Conservation (phyloP, 2,113 vertebrate genomes). For the Dipodomys merriami region DNA sequence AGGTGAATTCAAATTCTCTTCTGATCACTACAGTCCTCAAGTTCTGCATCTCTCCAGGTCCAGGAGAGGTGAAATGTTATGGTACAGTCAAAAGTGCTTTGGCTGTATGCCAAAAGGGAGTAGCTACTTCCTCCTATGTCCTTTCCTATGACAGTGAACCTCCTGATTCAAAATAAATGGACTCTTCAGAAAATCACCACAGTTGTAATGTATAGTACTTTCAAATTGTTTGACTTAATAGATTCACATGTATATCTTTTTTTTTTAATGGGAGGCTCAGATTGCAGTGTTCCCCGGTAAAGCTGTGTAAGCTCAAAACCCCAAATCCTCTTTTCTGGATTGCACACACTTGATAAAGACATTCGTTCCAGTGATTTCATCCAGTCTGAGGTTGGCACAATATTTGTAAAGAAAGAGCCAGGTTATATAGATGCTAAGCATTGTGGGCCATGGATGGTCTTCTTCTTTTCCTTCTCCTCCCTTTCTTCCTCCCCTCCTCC, state of each 20-base stretch:
- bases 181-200: background rate
- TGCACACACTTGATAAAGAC: too few species aligned
- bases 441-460: background rate
- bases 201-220: background rate
- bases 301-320: background rate
- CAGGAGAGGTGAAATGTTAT: fast-evolving
- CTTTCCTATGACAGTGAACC: background rate
- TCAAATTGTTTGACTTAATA: background rate
- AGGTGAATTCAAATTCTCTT: background rate
- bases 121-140: too few species aligned
- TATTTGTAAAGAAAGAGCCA: background rate
- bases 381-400: background rate
- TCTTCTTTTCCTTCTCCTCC: background rate
- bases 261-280: background rate
- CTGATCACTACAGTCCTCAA: background rate
- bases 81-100: background rate
- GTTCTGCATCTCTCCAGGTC: background rate
- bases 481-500: background rate
- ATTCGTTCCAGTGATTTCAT: too few species aligned
- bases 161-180: too few species aligned
- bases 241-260: background rate
- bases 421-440: background rate
- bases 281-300: background rate
- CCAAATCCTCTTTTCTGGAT: background rate
- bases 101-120: too few species aligned